Evolutionary conservation across 2,888 invertebrate genomes (phyloP).

Genomic region (Erynnis tages): DNA sequence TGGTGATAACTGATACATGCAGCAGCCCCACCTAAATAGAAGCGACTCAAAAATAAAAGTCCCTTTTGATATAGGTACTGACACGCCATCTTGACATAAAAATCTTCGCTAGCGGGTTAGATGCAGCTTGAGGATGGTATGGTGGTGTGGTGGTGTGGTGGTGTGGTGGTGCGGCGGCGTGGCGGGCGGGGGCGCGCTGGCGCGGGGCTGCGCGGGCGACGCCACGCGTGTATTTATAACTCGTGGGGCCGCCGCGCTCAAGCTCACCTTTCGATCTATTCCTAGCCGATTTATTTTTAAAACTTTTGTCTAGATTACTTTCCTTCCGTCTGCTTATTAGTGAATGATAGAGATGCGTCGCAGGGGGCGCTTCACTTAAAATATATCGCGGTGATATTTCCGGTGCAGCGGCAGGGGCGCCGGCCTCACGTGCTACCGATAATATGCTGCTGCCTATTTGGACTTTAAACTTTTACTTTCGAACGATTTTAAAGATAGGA

Average conservation of each 20-base stretch:
- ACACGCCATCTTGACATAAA: too few relatives aligned
- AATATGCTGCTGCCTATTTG: conserved; percentile 11
- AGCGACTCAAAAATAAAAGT: too few relatives aligned
- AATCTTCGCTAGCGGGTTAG: too few relatives aligned
- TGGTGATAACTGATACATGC: too few relatives aligned
- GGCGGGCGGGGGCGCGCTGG: conserved; percentile 46
- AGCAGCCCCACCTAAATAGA: too few relatives aligned
- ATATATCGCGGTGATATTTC: conserved; percentile 70
- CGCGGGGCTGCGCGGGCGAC: conserved; percentile 43
- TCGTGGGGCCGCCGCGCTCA: conserved; percentile 71
- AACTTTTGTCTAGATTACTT: conserved; percentile 80
- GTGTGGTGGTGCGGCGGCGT: conserved; percentile 53
- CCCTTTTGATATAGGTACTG: too few relatives aligned
- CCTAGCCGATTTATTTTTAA: conserved; percentile 70
- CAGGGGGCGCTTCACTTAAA: conserved; percentile 73
- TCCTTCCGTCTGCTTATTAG: conserved; percentile 79
- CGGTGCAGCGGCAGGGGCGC: conserved; percentile 50
- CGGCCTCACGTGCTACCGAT: conserved; percentile 51
- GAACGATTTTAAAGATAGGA: neutral
- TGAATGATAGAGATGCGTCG: conserved; percentile 78
- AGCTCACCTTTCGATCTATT: conserved; percentile 80
- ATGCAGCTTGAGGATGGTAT: too few relatives aligned
- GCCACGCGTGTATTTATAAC: conserved; percentile 66
- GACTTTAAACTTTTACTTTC: conserved; percentile 10
- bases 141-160: conserved; percentile 39